These are phyloP conservation scores for Mixornis gularis DNA, from an alignment of 2,113 vertebrate species.

Conservation along the genomic window DNA sequence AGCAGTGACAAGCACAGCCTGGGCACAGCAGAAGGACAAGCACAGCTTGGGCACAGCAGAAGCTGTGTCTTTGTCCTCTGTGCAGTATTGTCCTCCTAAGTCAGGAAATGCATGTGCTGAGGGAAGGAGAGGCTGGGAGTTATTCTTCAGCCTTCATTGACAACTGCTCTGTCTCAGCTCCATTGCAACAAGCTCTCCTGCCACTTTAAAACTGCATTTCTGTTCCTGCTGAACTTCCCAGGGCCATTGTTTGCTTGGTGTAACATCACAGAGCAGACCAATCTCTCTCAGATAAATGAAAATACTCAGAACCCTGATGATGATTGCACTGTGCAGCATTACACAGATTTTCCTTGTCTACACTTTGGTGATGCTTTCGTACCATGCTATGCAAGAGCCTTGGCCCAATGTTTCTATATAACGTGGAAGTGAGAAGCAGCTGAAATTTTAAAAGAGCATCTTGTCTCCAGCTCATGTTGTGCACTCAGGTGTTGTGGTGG, in stretches of 20 bases:
- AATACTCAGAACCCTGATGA: background rate
- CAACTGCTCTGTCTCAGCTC: background rate
- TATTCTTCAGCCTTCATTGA: background rate
- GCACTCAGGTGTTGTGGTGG: background rate
- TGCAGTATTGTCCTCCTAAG: background rate
- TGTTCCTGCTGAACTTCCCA: background rate
- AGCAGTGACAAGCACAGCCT: background rate
- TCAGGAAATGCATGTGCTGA: background rate
- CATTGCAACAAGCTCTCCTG: background rate
- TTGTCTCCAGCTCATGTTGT: background rate
- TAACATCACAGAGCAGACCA: background rate
- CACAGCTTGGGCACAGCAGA: conserved; percentile 14
- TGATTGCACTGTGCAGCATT: background rate
- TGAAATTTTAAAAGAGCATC: background rate
- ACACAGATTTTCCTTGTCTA: background rate
- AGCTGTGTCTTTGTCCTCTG: background rate
- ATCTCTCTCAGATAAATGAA: background rate
- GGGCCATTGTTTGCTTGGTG: rapidly evolving
- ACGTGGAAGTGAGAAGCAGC: background rate
- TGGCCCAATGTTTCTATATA: background rate
- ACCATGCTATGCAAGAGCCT: background rate
- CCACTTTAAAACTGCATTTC: background rate
- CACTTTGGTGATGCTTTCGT: background rate
- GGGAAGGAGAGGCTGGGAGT: background rate
- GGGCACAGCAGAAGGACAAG: conserved; percentile 21